Conservation (phyloP, 2,113 vertebrate species). For the Vulpes vulpes region DNA sequence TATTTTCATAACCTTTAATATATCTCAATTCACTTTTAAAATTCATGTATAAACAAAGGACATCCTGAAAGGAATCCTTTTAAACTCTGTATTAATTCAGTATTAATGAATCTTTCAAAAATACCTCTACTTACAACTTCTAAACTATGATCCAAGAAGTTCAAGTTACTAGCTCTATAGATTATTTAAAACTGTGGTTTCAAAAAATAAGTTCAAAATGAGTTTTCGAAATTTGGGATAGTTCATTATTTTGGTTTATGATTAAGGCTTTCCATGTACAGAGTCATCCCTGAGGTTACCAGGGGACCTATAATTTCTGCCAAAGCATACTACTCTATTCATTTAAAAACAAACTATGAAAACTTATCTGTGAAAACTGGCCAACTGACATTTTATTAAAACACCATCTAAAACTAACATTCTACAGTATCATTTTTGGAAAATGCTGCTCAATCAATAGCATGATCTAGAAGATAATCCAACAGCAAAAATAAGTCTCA, state of each 20-base stretch:
- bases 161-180: neutral
- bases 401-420: slow-evolving; percentile 84
- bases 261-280: slow-evolving; percentile 56
- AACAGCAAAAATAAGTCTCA: slow-evolving; percentile 73
- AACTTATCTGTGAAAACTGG: slow-evolving; percentile 62
- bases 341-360: slow-evolving; percentile 80
- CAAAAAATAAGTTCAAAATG: slow-evolving; percentile 46
- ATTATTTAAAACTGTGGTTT: slow-evolving; percentile 37
- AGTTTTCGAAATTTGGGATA: neutral
- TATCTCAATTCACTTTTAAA: slow-evolving; percentile 49
- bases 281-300: neutral
- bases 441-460: slow-evolving; percentile 62
- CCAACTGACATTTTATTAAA: slow-evolving; percentile 57
- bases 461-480: slow-evolving; percentile 66
- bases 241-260: neutral
- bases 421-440: slow-evolving; percentile 71
- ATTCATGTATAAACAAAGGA: slow-evolving; percentile 32
- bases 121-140: slow-evolving; percentile 12
- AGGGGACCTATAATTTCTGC: slow-evolving; percentile 12
- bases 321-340: slow-evolving; percentile 70
- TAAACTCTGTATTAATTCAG: slow-evolving; percentile 45
- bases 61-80: slow-evolving; percentile 31
- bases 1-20: neutral
- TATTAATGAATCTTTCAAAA: slow-evolving; percentile 35
- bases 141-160: neutral